Conservation (phyloP, 2,888 invertebrate genomes). For the Leucozona laternaria region DNA sequence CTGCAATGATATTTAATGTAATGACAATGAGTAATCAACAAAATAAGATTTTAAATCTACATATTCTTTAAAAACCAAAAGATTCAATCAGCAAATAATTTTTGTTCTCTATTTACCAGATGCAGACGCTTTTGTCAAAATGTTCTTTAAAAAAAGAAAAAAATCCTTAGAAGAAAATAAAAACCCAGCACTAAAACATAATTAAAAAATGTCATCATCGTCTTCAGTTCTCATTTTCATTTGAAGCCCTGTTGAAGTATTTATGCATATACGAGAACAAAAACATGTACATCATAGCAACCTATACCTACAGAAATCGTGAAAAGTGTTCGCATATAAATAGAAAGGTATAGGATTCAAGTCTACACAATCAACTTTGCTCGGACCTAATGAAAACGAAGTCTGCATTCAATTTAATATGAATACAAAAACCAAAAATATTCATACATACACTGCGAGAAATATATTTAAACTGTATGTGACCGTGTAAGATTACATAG, state of each 20-base stretch:
- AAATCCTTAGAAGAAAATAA: neutral
- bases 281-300: neutral
- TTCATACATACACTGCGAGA: slow-evolving; percentile 4
- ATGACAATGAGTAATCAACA: too few relatives aligned
- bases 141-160: neutral
- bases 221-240: neutral
- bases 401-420: slow-evolving; percentile 29
- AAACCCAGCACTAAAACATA: neutral
- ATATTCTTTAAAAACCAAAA: too few relatives aligned
- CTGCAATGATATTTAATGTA: too few relatives aligned
- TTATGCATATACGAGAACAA: neutral
- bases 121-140: neutral
- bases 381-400: slow-evolving; percentile 70
- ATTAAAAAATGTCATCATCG: slow-evolving; percentile 14
- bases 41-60: too few relatives aligned
- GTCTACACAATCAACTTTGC: slow-evolving; percentile 3
- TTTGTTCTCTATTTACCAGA: neutral
- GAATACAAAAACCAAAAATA: slow-evolving; percentile 23
- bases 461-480: neutral
- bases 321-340: too few relatives aligned
- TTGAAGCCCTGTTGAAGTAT: neutral
- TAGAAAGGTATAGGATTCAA: neutral
- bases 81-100: neutral
- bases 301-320: too few relatives aligned
- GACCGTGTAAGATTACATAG: too few relatives aligned